Percentiles rank a stretch among this genome's conserved stretches.
Conservation (phyloP, 1,140 invertebrate genomes). For the Brachionus calyciflorus region DNA sequence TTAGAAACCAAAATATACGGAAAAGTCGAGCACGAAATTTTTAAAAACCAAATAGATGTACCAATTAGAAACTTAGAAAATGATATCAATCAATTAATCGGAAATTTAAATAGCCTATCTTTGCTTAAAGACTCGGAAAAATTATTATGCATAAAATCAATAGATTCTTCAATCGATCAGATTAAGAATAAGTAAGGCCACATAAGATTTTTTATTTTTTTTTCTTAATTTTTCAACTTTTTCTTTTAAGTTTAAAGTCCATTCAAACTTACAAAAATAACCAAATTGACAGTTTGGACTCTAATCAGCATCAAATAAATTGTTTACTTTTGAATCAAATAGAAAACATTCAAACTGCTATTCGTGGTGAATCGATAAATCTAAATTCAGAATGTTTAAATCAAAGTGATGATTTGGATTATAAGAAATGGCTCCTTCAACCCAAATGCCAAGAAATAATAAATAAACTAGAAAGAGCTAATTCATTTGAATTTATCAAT, state of each 20-base stretch:
- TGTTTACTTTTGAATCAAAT: background rate
- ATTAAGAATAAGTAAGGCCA: background rate
- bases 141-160: background rate
- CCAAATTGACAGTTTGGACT: constrained; percentile 18
- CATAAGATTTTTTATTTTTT: background rate
- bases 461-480: background rate
- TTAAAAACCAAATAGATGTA: constrained; percentile 7
- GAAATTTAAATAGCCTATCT: constrained; percentile 28
- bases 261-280: background rate
- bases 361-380: background rate
- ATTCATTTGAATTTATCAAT: constrained; percentile 33
- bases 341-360: background rate
- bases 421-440: background rate
- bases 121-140: constrained; percentile 30
- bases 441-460: background rate
- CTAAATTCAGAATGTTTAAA: background rate
- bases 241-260: constrained; percentile 14
- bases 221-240: too few species aligned
- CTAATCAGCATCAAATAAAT: constrained; percentile 3
- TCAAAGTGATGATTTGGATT: background rate
- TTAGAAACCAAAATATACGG: background rate
- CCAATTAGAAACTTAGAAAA: background rate
- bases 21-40: background rate
- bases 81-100: constrained; percentile 18
- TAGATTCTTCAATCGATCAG: constrained; percentile 4